Conservation (phyloP, 1,140 invertebrate genomes). For the Meloidogyne chitwoodi region DNA sequence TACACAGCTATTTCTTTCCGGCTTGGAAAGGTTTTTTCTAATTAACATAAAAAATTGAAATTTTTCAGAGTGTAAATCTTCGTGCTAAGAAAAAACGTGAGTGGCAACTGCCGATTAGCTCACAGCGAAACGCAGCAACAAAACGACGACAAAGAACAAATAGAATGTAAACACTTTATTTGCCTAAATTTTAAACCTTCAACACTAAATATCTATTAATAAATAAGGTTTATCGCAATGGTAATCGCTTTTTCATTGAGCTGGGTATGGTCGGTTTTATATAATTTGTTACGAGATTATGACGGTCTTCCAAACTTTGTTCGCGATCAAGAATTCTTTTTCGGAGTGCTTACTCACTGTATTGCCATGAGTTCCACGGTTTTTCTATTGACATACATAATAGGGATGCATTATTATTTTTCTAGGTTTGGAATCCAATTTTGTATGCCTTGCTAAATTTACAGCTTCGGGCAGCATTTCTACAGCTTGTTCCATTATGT, state of each 20-base stretch:
- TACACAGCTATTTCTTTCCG: slow-evolving; percentile 56
- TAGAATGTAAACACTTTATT: slow-evolving; percentile 36
- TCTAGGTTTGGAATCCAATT: slow-evolving; percentile 63
- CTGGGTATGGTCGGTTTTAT: slow-evolving; percentile 65
- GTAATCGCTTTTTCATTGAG: slow-evolving; percentile 52
- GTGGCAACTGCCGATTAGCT: slow-evolving; percentile 43
- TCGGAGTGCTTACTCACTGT: slow-evolving; percentile 65
- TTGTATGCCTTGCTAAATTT: slow-evolving; percentile 65
- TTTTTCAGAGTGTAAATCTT: slow-evolving; percentile 47
- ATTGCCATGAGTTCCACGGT: slow-evolving; percentile 66
- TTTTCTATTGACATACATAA: slow-evolving; percentile 35
- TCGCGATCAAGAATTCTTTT: slow-evolving; percentile 56
- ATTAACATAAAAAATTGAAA: neutral
- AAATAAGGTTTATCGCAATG: slow-evolving; percentile 54
- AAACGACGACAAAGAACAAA: slow-evolving; percentile 58
- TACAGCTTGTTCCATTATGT: slow-evolving; percentile 53
- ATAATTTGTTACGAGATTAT: slow-evolving; percentile 64
- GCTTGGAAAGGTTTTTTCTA: slow-evolving; percentile 37
- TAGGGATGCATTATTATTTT: neutral
- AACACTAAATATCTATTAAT: too few species aligned
- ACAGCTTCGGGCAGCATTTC: slow-evolving; percentile 54
- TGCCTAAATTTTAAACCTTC: too few species aligned
- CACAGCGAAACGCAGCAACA: slow-evolving; percentile 52
- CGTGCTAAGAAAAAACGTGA: slow-evolving; percentile 47
- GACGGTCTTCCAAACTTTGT: slow-evolving; percentile 58